Conservation (phyloP, 2,797 vertebrate genomes). For the Eidolon dupreanum region DNA sequence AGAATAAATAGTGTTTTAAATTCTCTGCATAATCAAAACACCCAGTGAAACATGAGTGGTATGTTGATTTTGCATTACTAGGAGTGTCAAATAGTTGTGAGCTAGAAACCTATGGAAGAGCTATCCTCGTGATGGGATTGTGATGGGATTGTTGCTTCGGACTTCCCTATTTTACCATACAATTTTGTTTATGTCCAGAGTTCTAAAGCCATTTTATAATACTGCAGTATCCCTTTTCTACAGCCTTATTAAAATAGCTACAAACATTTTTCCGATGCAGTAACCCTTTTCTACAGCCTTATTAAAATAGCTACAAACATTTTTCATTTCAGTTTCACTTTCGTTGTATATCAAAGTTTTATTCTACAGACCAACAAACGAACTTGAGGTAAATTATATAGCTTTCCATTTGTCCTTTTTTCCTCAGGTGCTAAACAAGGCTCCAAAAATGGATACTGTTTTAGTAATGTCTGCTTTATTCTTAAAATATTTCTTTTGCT, state of each 20-base stretch:
- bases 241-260: conserved; percentile 79
- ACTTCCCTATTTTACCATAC: conserved; percentile 63
- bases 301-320: conserved; percentile 62
- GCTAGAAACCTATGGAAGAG: background rate
- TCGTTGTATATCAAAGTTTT: conserved; percentile 73
- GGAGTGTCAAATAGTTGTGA: conserved; percentile 13
- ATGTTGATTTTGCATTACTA: background rate
- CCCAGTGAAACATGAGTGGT: background rate
- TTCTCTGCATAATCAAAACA: conserved; percentile 21
- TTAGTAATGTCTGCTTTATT: conserved; percentile 85
- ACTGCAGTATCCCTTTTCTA: conserved; percentile 81
- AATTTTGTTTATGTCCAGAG: conserved; percentile 66
- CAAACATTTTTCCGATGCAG: background rate
- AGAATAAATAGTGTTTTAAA: background rate
- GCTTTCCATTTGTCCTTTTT: conserved; percentile 79
- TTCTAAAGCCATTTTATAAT: conserved; percentile 84
- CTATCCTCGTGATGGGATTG: background rate
- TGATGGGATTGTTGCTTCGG: conserved; percentile 56
- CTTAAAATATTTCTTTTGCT: conserved; percentile 83
- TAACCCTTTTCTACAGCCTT: conserved; percentile 79
- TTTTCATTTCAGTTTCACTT: conserved; percentile 51
- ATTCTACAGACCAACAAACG: conserved; percentile 63
- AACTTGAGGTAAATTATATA: conserved; percentile 68
- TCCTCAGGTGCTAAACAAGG: conserved; percentile 87
- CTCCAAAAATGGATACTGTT: conserved; percentile 85